Conservation (phyloP, 2,888 invertebrate species). For the Coenonympha glycerion region DNA sequence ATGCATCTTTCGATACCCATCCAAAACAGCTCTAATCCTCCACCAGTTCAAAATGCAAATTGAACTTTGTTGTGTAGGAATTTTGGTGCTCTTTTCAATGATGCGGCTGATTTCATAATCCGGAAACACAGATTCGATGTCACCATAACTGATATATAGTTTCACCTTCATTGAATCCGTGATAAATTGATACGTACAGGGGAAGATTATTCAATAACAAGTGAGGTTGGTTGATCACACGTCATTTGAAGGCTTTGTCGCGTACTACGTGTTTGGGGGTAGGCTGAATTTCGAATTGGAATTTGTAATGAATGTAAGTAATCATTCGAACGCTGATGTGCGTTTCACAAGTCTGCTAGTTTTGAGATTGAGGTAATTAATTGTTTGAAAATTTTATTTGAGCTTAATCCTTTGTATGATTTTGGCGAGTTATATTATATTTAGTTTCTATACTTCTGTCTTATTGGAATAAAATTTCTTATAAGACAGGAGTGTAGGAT, state of each 20-base stretch:
- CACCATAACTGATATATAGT: constrained; percentile 70
- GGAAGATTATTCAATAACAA: constrained; percentile 74
- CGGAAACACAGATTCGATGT: constrained; percentile 49
- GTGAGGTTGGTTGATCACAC: constrained; percentile 55
- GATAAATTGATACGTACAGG: constrained; percentile 70
- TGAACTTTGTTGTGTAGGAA: background rate
- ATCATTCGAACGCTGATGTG: constrained; percentile 33
- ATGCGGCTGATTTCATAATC: constrained; percentile 33
- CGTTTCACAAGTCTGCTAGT: constrained; percentile 31
- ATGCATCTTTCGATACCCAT: constrained; percentile 48
- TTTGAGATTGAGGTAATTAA: constrained; percentile 19
- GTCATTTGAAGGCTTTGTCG: constrained; percentile 45
- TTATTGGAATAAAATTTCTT: too few relatives aligned
- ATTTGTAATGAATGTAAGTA: constrained; percentile 37
- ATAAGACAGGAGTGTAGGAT: too few relatives aligned
- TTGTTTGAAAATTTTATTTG: background rate
- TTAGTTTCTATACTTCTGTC: too few relatives aligned
- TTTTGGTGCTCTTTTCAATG: constrained; percentile 21
- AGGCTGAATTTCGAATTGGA: constrained; percentile 41
- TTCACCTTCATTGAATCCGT: constrained; percentile 73
- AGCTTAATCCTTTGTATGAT: too few relatives aligned
- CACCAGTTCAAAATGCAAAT: background rate
- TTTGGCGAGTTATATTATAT: too few relatives aligned
- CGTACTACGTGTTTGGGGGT: constrained; percentile 31
- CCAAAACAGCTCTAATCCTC: constrained; percentile 33